These are phyloP conservation scores for Nomada hirtipes DNA, from an alignment of 2,888 invertebrate genomes.

Conservation along the genomic window DNA sequence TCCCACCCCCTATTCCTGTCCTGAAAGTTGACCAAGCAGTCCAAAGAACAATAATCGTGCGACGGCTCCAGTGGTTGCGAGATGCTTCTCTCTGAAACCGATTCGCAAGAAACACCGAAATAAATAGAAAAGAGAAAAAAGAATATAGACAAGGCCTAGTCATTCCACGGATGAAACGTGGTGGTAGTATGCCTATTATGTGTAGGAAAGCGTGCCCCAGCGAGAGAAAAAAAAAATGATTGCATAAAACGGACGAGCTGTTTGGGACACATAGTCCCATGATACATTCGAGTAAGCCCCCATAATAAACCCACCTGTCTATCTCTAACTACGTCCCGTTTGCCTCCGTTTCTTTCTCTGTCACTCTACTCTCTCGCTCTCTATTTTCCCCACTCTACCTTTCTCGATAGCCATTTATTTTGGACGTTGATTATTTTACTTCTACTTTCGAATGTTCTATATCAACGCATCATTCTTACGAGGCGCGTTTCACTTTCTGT, in stretches of 20 bases:
- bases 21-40: constrained; percentile 36
- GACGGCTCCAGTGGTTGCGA: constrained; percentile 35
- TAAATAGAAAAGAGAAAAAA: constrained; percentile 4
- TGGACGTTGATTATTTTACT: background rate
- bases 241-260: constrained; percentile 32
- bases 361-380: background rate
- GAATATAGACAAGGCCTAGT: constrained; percentile 64
- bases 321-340: constrained; percentile 17
- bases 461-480: background rate
- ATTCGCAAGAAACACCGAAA: constrained; percentile 21
- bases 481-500: background rate
- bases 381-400: background rate
- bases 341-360: background rate
- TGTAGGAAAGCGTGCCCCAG: constrained; percentile 35
- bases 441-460: background rate
- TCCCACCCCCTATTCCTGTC: constrained; percentile 32
- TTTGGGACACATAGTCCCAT: constrained; percentile 19
- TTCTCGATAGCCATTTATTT: constrained; percentile 16
- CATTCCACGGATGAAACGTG: constrained; percentile 56
- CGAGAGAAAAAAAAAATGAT: constrained; percentile 42
- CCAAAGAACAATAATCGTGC: constrained; percentile 64
- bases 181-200: constrained; percentile 34
- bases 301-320: constrained; percentile 9
- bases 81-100: constrained; percentile 19
- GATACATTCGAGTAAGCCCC: constrained; percentile 25